phyloP scores from a whole-genome alignment of 2,888 invertebrate species.

The Antitype chi region DNA sequence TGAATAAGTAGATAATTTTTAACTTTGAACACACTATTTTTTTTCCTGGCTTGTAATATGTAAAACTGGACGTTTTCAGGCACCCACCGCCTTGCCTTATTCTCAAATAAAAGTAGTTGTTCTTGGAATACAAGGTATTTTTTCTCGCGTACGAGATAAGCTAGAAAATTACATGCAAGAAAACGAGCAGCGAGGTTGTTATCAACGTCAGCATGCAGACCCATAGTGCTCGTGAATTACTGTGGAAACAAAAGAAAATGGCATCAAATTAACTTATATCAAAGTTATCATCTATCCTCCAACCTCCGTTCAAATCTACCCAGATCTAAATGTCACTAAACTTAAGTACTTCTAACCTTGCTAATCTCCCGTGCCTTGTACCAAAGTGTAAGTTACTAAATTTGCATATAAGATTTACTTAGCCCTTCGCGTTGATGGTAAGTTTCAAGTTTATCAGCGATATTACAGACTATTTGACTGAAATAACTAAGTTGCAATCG shows the following conservation, averaged over 20 bases:
- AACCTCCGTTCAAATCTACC: slow-evolving; percentile 23
- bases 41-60: no score
- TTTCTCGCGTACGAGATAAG: no score
- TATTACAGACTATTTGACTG: slow-evolving; percentile 76
- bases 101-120: no score
- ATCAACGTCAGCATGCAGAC: no score
- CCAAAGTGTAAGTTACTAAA: slow-evolving; percentile 71
- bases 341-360: slow-evolving; percentile 33
- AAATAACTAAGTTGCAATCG: slow-evolving; percentile 68
- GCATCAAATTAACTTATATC: not conserved
- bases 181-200: no score
- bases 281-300: slow-evolving; percentile 12
- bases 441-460: slow-evolving; percentile 73
- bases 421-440: slow-evolving; percentile 74
- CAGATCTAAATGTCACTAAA: slow-evolving; percentile 21
- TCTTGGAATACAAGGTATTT: no score
- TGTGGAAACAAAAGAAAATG: not conserved
- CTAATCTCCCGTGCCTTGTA: slow-evolving; percentile 63
- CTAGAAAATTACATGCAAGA: not conserved
- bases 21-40: no score
- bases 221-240: no score
- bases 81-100: no score
- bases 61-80: no score
- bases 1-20: no score
- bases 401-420: slow-evolving; percentile 84